A percentile compares a stretch with the other conserved stretches of the same genome.
Conservation (phyloP, 2,797 vertebrate genomes). For the Acrocephalus scirpaceus region DNA sequence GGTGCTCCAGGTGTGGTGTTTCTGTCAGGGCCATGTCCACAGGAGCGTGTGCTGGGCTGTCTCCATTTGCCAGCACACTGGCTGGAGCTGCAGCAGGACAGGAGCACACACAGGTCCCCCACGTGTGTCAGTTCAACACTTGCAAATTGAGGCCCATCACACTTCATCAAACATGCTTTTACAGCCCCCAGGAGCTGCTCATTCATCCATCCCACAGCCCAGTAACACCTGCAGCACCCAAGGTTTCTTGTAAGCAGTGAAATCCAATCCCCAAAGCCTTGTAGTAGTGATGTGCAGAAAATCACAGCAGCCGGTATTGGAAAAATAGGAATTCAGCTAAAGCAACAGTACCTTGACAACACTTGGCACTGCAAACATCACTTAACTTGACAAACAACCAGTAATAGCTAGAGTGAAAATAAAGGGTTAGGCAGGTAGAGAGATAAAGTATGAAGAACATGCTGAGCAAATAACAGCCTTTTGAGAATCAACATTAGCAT, state of each 20-base stretch:
- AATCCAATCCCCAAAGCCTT: not conserved
- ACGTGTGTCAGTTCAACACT: not conserved
- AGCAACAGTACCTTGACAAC: constrained; percentile 73
- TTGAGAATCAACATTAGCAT: constrained; percentile 80
- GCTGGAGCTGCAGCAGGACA: not conserved
- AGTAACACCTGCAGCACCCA: not conserved
- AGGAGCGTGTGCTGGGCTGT: not conserved
- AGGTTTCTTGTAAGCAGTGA: not conserved
- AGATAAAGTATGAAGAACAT: constrained; percentile 74
- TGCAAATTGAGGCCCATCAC: not conserved
- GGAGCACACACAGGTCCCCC: not conserved
- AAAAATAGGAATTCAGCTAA: constrained; percentile 57
- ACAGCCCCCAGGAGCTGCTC: not conserved
- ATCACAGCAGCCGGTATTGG: not conserved
- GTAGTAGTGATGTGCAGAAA: constrained; percentile 39
- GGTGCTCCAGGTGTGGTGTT: not conserved
- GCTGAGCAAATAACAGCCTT: constrained; percentile 80
- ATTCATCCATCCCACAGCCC: not conserved
- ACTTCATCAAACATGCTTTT: not conserved
- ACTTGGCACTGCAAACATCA: constrained; percentile 73
- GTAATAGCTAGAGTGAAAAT: constrained; percentile 70
- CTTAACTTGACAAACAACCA: constrained; percentile 78
- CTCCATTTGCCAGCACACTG: not conserved
- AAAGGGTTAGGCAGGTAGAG: constrained; percentile 77
- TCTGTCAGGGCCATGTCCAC: not conserved